Evolutionary conservation across 2,888 invertebrate genomes (phyloP).

Genomic region (Tenthredo amoena): DNA sequence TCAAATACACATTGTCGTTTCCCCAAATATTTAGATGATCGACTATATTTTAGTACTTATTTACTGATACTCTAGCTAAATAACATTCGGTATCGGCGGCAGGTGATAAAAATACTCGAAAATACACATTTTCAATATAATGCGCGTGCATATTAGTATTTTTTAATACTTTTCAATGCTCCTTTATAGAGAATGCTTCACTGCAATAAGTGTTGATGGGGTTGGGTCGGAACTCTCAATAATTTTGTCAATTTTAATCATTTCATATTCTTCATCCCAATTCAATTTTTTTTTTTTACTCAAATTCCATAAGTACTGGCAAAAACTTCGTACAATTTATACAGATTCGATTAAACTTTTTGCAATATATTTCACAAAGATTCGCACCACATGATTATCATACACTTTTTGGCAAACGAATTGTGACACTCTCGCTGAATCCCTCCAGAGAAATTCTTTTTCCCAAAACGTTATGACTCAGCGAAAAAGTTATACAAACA

Average conservation of each 20-base stretch:
- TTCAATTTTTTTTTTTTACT: not conserved
- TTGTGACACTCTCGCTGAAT: too few species aligned
- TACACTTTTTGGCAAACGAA: too few species aligned
- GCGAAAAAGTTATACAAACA: not conserved
- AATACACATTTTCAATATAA: not conserved
- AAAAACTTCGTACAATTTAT: too few species aligned
- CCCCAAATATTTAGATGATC: not conserved
- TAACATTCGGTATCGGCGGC: not conserved
- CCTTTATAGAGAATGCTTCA: too few species aligned
- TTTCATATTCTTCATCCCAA: not conserved
- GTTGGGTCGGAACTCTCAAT: not conserved
- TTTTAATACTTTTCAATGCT: too few species aligned
- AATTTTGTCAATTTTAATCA: not conserved
- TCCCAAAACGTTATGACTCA: not conserved
- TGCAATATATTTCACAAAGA: too few species aligned
- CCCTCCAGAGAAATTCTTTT: too few species aligned
- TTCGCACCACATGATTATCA: too few species aligned
- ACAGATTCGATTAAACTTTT: too few species aligned
- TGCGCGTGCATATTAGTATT: too few species aligned
- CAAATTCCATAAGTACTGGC: too few species aligned
- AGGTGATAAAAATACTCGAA: not conserved
- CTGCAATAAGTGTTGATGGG: too few species aligned
- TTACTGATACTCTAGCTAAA: not conserved
- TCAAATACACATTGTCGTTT: not conserved
- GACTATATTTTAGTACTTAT: not conserved